Conservation (phyloP, 2,888 invertebrate species). For the Ceriagrion tenellum region DNA sequence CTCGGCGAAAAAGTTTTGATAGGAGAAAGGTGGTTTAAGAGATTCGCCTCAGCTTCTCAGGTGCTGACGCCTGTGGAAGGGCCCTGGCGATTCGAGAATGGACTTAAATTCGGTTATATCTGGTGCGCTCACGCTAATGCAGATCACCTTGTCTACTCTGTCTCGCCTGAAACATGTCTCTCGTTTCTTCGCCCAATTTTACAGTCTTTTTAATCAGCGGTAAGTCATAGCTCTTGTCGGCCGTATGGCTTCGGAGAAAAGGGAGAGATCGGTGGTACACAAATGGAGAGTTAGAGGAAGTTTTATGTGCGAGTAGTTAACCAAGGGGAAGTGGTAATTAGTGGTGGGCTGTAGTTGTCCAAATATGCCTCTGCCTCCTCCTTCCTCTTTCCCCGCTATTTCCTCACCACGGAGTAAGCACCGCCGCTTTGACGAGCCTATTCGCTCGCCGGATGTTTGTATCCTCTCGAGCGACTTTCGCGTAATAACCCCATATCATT, state of each 20-base stretch:
- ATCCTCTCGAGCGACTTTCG: not conserved
- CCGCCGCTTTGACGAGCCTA: not conserved
- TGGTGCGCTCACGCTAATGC: not conserved
- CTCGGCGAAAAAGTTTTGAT: constrained; percentile 29
- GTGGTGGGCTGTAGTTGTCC: not conserved
- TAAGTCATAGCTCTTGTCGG: not conserved
- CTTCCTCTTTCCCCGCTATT: not conserved
- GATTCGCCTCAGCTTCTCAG: not conserved
- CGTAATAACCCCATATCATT: too few species aligned
- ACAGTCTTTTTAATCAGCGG: not conserved
- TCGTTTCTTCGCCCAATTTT: not conserved
- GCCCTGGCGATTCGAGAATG: not conserved
- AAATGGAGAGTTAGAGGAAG: not conserved
- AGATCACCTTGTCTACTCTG: not conserved
- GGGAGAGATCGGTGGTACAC: not conserved
- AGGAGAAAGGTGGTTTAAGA: not conserved
- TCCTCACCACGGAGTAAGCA: not conserved
- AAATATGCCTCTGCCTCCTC: not conserved
- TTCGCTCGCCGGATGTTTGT: not conserved
- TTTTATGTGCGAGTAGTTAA: not conserved
- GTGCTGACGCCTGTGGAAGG: not conserved
- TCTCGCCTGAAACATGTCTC: not conserved
- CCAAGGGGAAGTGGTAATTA: not conserved
- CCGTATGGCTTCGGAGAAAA: not conserved
- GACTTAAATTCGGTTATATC: not conserved